Base-by-base conservation (phyloP, 2,888 invertebrate species). In the Sceliomorpha sp. region DNA sequence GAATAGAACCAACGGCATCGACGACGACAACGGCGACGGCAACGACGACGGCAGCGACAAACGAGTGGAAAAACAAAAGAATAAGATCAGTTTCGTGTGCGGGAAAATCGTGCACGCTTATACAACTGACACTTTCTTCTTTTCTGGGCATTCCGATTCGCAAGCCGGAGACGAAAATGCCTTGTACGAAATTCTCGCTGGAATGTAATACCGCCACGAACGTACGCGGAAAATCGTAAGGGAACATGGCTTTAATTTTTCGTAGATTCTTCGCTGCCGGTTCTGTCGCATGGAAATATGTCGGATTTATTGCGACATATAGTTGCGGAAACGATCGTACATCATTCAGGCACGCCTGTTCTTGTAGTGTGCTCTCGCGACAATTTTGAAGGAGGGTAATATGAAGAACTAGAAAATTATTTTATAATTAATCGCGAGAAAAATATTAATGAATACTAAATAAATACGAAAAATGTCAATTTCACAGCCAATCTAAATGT, bases 211-310 rank as follows among this genome's bases (percentile, higher is more conserved):
- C 45, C 51, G 29, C 34, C 26, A 45, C 60, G 37, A 50, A 48
- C 45, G 47, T 42, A 51, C 51, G 53, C 17, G 50, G 37, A 36
- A 50, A 45, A 64, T 55, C 55, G 56, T 29, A 31, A 39, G 29
- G 29, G 58, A 58, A 50, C 50, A 58, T 53, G 58, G 47, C 58
- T 53, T 32, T 58, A 47, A 66, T 66, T 66, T 66, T 66, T 66
- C 66, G 58, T 24, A 44, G 32, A 66, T 58, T 66, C 66, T 31
- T 31, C 10, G 10, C 20, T 13, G 27, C 20, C 32, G 20, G 24
- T 9, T 47, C 32, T 20, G 31, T 47, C 34, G 14, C 47, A 47
- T 34, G 47, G 47, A 47, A 47, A 47, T 34, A 47, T 15, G 34
- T 24, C 34, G 34, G 47, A 34, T 47, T 34, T 14, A 34, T 17